These are phyloP conservation scores for Drosophila barbarae DNA, from an alignment of 2,888 invertebrate species.

Conservation along the genomic window DNA sequence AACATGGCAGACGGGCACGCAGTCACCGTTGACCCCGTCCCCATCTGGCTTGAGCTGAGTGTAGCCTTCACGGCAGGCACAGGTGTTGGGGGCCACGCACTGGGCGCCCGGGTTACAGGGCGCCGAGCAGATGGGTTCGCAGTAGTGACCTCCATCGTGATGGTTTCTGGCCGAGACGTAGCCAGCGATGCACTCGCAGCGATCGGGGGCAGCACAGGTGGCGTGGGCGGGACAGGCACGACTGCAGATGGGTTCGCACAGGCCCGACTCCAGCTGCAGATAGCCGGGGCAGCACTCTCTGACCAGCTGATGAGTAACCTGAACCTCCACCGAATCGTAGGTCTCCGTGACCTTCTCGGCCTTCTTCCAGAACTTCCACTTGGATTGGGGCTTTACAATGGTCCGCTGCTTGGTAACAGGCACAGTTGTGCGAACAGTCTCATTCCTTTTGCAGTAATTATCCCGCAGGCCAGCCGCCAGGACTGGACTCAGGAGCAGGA, in stretches of 20 bases:
- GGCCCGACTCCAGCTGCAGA: constrained; percentile 44
- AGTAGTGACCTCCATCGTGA: constrained; percentile 58
- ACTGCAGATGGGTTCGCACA: constrained; percentile 69
- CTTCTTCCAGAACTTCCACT: constrained; percentile 58
- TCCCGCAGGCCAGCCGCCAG: constrained; percentile 31
- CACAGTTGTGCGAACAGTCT: constrained; percentile 38
- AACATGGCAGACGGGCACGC: constrained; percentile 55
- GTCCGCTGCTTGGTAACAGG: constrained; percentile 61
- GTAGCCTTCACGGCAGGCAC: constrained; percentile 63
- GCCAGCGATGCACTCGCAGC: constrained; percentile 65
- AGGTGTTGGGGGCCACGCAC: constrained; percentile 68
- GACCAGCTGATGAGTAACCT: constrained; percentile 47
- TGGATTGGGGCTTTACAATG: constrained; percentile 43
- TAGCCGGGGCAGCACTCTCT: constrained; percentile 68
- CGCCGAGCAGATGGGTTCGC: constrained; percentile 66
- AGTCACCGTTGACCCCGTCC: constrained; percentile 62
- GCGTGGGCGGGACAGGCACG: constrained; percentile 66
- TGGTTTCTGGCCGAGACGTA: constrained; percentile 58
- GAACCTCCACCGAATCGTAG: constrained; percentile 56
- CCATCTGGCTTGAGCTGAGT: constrained; percentile 34
- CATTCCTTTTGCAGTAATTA: constrained; percentile 62
- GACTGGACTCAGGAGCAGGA: constrained; percentile 38
- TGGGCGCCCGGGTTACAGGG: constrained; percentile 53
- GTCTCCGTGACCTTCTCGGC: constrained; percentile 43
- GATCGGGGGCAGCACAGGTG: constrained; percentile 66